phyloP scores from a whole-genome alignment of 2,888 invertebrate species.

The Asteroscopus sphinx region DNA sequence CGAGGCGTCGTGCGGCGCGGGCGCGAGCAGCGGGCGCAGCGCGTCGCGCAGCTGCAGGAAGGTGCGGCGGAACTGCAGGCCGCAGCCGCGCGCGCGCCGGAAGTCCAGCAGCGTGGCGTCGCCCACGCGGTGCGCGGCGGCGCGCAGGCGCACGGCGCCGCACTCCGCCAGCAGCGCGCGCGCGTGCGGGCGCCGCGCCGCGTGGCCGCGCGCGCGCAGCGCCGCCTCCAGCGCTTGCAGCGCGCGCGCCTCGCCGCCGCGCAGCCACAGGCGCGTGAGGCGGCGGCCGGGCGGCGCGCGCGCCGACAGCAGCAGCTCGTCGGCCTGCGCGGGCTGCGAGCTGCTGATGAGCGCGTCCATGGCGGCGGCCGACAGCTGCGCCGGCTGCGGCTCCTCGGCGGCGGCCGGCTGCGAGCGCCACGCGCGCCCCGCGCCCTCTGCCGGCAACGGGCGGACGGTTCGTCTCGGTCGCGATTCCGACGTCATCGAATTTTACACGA shows the following conservation, averaged over 20 bases:
- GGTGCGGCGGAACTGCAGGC: constrained; percentile 96
- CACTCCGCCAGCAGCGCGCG: constrained; percentile 66
- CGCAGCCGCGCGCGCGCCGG: constrained; percentile 96
- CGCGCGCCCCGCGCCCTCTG: constrained; percentile 51
- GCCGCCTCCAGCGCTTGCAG: too few relatives aligned
- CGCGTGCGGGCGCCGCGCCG: constrained; percentile 80
- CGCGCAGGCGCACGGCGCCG: constrained; percentile 65
- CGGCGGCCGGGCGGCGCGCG: constrained; percentile 93
- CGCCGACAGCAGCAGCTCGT: constrained; percentile 92
- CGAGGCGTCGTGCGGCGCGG: neutral
- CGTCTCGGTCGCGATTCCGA: constrained; percentile 16
- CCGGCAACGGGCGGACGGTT: constrained; percentile 26
- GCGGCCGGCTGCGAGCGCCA: constrained; percentile 66
- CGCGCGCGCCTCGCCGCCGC: constrained; percentile 90
- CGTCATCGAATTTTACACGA: too few relatives aligned
- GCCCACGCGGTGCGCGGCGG: constrained; percentile 65
- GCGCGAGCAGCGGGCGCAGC: constrained; percentile 85
- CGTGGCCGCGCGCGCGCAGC: constrained; percentile 77
- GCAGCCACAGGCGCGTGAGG: constrained; percentile 98
- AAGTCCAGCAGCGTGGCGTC: constrained; percentile 89
- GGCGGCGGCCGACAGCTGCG: constrained; percentile 69
- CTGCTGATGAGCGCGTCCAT: constrained; percentile 92
- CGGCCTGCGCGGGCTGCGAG: constrained; percentile 96
- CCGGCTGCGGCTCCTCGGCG: constrained; percentile 52
- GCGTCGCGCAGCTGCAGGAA: constrained; percentile 93